Percentiles rank a stretch among this genome's conserved stretches.
phyloP scores from a whole-genome alignment of 2,113 vertebrate species.

The Ammodramus savannarum region DNA sequence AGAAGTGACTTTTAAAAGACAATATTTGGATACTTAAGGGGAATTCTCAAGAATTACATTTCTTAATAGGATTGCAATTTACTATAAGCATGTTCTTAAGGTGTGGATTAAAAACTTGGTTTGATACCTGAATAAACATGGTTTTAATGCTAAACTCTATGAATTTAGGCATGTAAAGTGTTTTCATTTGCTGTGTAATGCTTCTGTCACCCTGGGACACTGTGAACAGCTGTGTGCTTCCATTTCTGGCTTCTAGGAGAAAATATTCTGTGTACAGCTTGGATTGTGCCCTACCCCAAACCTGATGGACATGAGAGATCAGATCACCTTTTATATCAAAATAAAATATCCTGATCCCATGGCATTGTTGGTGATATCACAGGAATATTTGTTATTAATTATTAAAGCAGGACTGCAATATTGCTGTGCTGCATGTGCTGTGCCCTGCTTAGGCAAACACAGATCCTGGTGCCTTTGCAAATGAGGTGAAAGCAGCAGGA shows the following conservation, averaged over 20 bases:
- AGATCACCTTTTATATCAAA: background rate
- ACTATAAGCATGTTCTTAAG: background rate
- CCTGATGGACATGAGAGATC: background rate
- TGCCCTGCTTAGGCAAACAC: background rate
- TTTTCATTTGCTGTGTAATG: background rate
- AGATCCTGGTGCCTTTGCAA: background rate
- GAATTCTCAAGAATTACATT: background rate
- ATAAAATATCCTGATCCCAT: background rate
- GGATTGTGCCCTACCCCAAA: background rate
- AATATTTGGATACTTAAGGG: background rate
- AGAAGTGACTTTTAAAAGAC: background rate
- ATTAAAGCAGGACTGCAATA: background rate
- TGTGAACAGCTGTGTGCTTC: background rate
- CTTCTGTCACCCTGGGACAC: background rate
- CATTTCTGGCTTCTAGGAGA: background rate
- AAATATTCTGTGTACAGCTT: background rate
- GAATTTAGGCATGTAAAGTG: background rate
- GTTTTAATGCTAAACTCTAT: background rate
- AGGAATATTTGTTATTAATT: background rate
- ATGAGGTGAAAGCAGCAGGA: background rate
- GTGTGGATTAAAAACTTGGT: background rate
- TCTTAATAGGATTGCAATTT: background rate
- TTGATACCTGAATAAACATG: background rate
- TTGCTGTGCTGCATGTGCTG: background rate
- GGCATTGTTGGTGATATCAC: background rate